Conservation (phyloP, 2,888 invertebrate species). For the Ichneumoninae sp. region DNA sequence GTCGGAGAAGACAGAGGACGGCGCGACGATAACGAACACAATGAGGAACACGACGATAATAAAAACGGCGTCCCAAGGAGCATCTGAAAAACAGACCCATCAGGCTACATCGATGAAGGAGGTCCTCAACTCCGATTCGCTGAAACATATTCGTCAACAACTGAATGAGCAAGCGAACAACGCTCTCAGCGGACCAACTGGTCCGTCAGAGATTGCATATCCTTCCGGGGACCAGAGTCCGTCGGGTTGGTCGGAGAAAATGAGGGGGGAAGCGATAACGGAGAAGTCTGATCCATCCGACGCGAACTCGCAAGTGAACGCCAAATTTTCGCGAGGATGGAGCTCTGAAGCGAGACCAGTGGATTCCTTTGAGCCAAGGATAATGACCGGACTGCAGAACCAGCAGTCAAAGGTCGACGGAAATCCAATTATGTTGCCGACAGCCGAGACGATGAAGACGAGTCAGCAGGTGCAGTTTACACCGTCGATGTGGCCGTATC, state of each 20-base stretch:
- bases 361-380: slow-evolving; percentile 42
- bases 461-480: slow-evolving; percentile 77
- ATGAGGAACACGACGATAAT: slow-evolving; percentile 53
- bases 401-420: slow-evolving; percentile 51
- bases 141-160: neutral
- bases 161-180: neutral
- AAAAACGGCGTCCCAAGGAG: slow-evolving; percentile 1
- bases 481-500: slow-evolving; percentile 73
- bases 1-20: slow-evolving; percentile 30
- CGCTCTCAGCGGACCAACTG: slow-evolving; percentile 20
- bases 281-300: neutral
- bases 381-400: slow-evolving; percentile 29
- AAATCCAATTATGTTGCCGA: slow-evolving; percentile 64
- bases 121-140: neutral
- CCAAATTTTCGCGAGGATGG: neutral
- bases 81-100: neutral
- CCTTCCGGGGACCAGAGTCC: neutral
- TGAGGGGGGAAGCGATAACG: slow-evolving; percentile 3
- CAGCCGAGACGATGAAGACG: slow-evolving; percentile 76
- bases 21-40: slow-evolving; percentile 24
- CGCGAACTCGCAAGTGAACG: neutral
- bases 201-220: slow-evolving; percentile 15
- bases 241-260: slow-evolving; percentile 41
- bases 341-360: neutral
- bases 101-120: neutral